A percentile compares a stretch with the other conserved stretches of the same genome.
Conservation (phyloP, 2,888 invertebrate genomes). For the Graphium colonna region DNA sequence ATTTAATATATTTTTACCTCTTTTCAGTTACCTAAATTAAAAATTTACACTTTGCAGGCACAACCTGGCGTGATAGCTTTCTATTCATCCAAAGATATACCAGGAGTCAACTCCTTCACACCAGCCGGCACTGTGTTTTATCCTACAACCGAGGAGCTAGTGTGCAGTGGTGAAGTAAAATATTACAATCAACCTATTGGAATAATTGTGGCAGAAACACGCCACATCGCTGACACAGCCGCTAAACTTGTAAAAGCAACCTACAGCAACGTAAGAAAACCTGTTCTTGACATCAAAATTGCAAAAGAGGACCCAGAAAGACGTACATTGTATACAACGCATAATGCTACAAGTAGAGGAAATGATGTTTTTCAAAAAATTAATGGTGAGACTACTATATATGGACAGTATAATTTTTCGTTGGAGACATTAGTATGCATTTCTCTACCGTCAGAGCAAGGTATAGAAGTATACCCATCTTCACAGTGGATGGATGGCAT, state of each 20-base stretch:
- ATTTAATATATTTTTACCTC: too few species aligned
- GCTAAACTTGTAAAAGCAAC: slow-evolving; percentile 75
- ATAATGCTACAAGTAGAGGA: slow-evolving; percentile 44
- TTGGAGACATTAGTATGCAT: slow-evolving; percentile 85
- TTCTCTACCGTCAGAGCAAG: slow-evolving; percentile 83
- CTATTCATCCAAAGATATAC: slow-evolving; percentile 82
- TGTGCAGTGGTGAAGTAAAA: slow-evolving; percentile 40
- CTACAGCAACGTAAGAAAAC: slow-evolving; percentile 61
- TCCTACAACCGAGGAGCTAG: slow-evolving; percentile 59
- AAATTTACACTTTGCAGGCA: slow-evolving; percentile 78
- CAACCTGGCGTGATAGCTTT: slow-evolving; percentile 82
- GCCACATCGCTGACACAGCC: slow-evolving; percentile 74
- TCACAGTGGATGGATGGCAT: slow-evolving; percentile 80
- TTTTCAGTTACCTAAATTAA: too few species aligned
- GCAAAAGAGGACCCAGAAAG: slow-evolving; percentile 37
- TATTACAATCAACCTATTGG: slow-evolving; percentile 51
- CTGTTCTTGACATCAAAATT: slow-evolving; percentile 41
- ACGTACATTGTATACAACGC: slow-evolving; percentile 26
- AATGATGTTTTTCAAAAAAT: slow-evolving; percentile 59
- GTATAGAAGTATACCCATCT: slow-evolving; percentile 80
- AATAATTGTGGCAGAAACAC: slow-evolving; percentile 79
- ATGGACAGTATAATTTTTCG: slow-evolving; percentile 84
- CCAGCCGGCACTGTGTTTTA: slow-evolving; percentile 33
- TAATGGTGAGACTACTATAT: slow-evolving; percentile 71
- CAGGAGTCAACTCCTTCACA: slow-evolving; percentile 82